Evolutionary conservation across 2,888 invertebrate genomes (phyloP), one percentile per base, ranked within the genome.

Genomic region (Apoda limacodes): DNA sequence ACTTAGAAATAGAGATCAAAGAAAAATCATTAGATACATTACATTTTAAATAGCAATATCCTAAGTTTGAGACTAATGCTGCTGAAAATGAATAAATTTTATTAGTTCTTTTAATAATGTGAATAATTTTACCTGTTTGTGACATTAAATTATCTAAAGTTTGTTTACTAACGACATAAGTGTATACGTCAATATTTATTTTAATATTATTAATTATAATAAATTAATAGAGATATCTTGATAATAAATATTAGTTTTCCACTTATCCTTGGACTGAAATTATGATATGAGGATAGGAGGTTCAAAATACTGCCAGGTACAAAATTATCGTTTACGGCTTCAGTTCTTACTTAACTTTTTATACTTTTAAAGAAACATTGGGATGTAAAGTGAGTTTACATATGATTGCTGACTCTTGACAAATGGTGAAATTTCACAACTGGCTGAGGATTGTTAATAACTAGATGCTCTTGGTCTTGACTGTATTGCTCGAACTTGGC

Each of bases 341-440:
- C 17, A 6, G 17, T 17, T 17, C 17, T 6, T 17, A 17, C 17
- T 17, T 17, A 7, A 17, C 7, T 5, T 7, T 17, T 5, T 7
- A 6, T 17, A 17, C 17, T 7, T 17, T 17, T 17, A 7, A 17
- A 17, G 17, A 17, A 17, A 17, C 17, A 17, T 6, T 17, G 7
- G 5, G 5, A n/a, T 30, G 3, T 13, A 28, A 39, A 32, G 19
- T 40, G 34, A 29, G 30, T 37, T 11, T 25, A 24, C 39, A 39
- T 13, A 23, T 33, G 6, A 29, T 25, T 10, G 35, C 39, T 26
- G 21, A 26, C 9, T 35, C 35, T 31, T 35, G 35, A 24, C 39
- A n/a, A n/a, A n/a, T n/a, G n/a, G n/a, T n/a, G n/a, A n/a, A n/a
- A n/a, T n/a, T n/a, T n/a, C n/a, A n/a, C 14, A 25, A 15, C 25